These are phyloP conservation scores for Enteromius fasciolatus DNA, from an alignment of 2,797 vertebrate species.

Conservation along the genomic window DNA sequence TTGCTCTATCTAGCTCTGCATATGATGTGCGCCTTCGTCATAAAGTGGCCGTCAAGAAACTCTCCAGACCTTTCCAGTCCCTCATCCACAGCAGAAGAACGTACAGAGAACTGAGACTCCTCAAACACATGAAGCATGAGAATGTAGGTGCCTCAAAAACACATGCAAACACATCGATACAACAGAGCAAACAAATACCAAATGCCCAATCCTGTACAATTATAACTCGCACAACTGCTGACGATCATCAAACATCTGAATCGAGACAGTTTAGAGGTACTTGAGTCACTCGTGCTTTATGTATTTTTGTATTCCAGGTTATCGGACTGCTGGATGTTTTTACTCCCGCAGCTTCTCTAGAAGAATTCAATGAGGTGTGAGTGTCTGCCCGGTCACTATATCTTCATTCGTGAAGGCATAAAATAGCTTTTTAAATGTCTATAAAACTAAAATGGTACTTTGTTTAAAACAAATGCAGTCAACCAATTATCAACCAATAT, in stretches of 20 bases:
- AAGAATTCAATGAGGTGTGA: slow-evolving; percentile 97
- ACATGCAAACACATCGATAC: neutral
- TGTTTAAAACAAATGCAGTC: neutral
- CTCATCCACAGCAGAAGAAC: slow-evolving; percentile 95
- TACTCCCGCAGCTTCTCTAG: slow-evolving; percentile 89
- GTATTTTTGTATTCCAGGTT: slow-evolving; percentile 74
- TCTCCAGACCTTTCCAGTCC: slow-evolving; percentile 96
- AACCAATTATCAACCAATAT: neutral
- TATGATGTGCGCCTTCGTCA: slow-evolving; percentile 85
- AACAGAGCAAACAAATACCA: neutral
- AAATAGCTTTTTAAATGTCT: neutral
- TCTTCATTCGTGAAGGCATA: slow-evolving; percentile 1
- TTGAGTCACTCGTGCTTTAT: slow-evolving; percentile 1
- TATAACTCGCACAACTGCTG: neutral
- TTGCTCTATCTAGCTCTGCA: slow-evolving; percentile 81
- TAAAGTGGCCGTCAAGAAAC: slow-evolving; percentile 96
- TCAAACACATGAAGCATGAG: slow-evolving; percentile 99
- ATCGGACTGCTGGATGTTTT: slow-evolving; percentile 97
- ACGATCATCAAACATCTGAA: neutral
- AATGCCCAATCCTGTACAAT: neutral
- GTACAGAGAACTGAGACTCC: slow-evolving; percentile 93
- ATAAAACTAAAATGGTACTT: neutral
- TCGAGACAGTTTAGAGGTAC: too few relatives aligned
- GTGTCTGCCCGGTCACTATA: slow-evolving; percentile 56
- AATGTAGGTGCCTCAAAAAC: slow-evolving; percentile 82